These are phyloP conservation scores for Lampris incognitus DNA, from an alignment of 2,113 vertebrate species.

Conservation along the genomic window DNA sequence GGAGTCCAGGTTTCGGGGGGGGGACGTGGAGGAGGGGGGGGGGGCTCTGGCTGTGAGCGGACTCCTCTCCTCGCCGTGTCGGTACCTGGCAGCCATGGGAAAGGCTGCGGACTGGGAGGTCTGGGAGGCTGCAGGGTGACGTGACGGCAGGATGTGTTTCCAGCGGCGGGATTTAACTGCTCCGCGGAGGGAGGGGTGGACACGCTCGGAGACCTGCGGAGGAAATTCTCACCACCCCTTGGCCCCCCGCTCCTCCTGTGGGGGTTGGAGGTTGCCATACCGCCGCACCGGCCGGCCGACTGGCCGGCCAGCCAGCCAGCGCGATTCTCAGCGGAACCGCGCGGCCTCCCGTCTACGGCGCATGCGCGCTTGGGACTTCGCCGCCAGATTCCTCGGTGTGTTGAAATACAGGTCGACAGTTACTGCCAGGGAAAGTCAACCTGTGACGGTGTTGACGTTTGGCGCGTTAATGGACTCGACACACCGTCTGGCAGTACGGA, in stretches of 20 bases:
- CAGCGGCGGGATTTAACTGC: conserved; percentile 73
- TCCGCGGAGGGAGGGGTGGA: conserved; percentile 47
- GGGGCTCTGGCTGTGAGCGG: conserved; percentile 36
- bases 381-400: conserved; percentile 1
- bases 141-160: conserved; percentile 79
- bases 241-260: conserved; percentile 54
- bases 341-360: background rate
- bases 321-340: conserved; percentile 19
- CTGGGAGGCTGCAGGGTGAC: conserved; percentile 61
- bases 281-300: conserved; percentile 35
- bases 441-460: conserved; percentile 3
- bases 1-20: background rate
- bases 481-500: conserved; percentile 9
- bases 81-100: conserved; percentile 69
- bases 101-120: conserved; percentile 62
- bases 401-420: background rate
- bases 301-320: conserved; percentile 30
- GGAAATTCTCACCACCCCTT: conserved; percentile 75
- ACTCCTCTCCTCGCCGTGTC: conserved; percentile 66
- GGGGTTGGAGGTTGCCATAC: conserved; percentile 43
- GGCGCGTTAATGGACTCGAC: conserved; percentile 2
- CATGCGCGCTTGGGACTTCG: background rate
- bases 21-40: background rate
- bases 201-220: conserved; percentile 70
- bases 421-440: background rate